These are phyloP conservation scores for Spilogale gracilis DNA, from an alignment of 2,113 vertebrate species.

Conservation along the genomic window DNA sequence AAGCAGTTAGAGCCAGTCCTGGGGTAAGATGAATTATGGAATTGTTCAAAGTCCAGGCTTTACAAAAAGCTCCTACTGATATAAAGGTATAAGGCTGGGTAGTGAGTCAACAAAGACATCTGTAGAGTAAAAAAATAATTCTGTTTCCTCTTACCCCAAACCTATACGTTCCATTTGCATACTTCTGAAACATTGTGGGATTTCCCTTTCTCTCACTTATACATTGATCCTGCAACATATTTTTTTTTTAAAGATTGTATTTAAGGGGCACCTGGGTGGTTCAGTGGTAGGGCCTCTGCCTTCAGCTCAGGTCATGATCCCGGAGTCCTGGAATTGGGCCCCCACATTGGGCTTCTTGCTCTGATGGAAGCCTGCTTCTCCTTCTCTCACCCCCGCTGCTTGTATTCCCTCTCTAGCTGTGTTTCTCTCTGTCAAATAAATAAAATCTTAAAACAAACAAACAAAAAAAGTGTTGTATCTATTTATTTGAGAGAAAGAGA, in stretches of 20 bases:
- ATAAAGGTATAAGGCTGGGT: too few relatives aligned
- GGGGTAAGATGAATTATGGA: neutral
- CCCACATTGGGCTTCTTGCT: too few relatives aligned
- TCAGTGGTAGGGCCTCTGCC: too few relatives aligned
- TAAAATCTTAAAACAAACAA: too few relatives aligned
- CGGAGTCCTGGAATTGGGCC: too few relatives aligned
- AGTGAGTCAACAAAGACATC: neutral
- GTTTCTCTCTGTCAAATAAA: too few relatives aligned
- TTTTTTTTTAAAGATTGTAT: neutral
- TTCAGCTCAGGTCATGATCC: too few relatives aligned
- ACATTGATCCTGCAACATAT: neutral
- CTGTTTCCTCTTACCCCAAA: accelerated
- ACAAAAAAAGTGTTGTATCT: too few relatives aligned
- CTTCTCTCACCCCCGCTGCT: too few relatives aligned
- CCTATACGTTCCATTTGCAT: neutral
- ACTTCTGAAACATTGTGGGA: accelerated
- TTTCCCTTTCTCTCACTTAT: neutral
- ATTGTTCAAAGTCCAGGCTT: neutral
- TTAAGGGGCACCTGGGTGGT: too few relatives aligned
- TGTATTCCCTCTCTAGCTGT: too few relatives aligned
- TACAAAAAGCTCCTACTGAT: neutral
- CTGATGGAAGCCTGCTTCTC: too few relatives aligned
- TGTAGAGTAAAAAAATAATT: neutral
- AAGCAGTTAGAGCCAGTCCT: neutral
- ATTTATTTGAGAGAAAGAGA: neutral